These are phyloP conservation scores for Oenanthe melanoleuca DNA, from an alignment of 2,113 vertebrate genomes.

Conservation along the genomic window DNA sequence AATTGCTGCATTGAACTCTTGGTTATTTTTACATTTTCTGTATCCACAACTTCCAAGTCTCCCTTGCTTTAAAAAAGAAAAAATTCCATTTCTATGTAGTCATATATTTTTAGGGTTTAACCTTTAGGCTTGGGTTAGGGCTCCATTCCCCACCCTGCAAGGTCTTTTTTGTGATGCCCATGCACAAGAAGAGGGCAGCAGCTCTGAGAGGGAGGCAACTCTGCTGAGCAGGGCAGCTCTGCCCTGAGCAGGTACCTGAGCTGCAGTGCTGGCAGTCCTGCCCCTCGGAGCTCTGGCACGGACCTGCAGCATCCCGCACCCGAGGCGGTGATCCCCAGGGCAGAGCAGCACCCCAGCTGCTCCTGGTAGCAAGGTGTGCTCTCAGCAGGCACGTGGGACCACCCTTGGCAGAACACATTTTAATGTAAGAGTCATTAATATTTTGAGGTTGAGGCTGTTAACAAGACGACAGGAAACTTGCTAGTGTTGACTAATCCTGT, in stretches of 20 bases:
- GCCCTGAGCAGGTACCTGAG: rapidly evolving
- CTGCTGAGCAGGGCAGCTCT: background rate
- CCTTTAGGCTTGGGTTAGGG: background rate
- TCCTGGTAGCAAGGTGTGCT: background rate
- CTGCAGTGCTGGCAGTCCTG: background rate
- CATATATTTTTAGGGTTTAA: background rate
- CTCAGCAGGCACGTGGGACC: rapidly evolving
- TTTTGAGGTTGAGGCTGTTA: background rate
- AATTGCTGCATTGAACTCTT: background rate
- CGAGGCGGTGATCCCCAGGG: rapidly evolving
- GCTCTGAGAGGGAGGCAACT: rapidly evolving
- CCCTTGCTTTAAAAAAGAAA: background rate
- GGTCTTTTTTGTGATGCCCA: rapidly evolving
- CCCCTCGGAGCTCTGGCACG: rapidly evolving
- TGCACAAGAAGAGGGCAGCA: background rate
- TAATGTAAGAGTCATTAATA: background rate
- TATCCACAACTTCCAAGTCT: background rate
- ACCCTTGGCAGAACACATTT: background rate
- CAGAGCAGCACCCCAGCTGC: background rate
- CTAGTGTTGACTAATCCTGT: background rate
- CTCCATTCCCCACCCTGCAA: rapidly evolving
- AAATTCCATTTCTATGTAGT: rapidly evolving
- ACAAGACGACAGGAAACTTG: background rate
- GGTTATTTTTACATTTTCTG: background rate
- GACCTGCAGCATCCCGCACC: background rate